Evolutionary conservation across 2,888 invertebrate species (phyloP), one percentile per base, ranked within the genome.

Genomic region (Diaphora mendica): DNA sequence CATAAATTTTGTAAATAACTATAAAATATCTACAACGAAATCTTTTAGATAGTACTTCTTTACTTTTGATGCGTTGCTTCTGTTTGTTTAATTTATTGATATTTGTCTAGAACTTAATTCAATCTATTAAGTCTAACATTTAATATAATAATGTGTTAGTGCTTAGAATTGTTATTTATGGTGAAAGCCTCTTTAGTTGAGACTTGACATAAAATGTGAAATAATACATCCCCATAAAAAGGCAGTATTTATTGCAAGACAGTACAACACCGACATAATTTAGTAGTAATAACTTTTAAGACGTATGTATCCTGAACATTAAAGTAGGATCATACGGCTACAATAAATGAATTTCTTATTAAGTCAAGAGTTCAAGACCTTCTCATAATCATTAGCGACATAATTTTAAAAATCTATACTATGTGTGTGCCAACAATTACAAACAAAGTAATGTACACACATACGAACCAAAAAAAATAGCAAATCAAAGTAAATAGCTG

Each of bases 401-500:
- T 65, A 30, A 48, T 48, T 48, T 1, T 13, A 68, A 55, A 77
- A 30, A 20, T 48, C 76, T 55, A 39, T 11, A 39, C 5, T 39
- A 68, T 64, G 55, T 64, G 70, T 55, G 8, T 62, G 62, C 30
- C 35, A 73, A 68, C 44, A 78, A 79, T 76, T 71, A 77, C 72
- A 70, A 74, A 76, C 70, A 70, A 82, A 78, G 62, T 39, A 73
- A 76, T 81, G 79, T 79, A 77, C 72, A 78, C 79, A 82, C 76
- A 78, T n/a, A 55, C 75, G 79, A 83, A 74, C 79, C 80, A 79
- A 81, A 86, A 81, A 80, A 78, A 85, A 83, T 74, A 55, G 75
- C 79, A 79, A 81, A 82, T 84, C 77, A 83, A 84, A 80, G 72
- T 81, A 85, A 87, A 82, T 79, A 81, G 80, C 82, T 76, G 83